Conservation (phyloP, 1,140 invertebrate species). For the Arion vulgaris region DNA sequence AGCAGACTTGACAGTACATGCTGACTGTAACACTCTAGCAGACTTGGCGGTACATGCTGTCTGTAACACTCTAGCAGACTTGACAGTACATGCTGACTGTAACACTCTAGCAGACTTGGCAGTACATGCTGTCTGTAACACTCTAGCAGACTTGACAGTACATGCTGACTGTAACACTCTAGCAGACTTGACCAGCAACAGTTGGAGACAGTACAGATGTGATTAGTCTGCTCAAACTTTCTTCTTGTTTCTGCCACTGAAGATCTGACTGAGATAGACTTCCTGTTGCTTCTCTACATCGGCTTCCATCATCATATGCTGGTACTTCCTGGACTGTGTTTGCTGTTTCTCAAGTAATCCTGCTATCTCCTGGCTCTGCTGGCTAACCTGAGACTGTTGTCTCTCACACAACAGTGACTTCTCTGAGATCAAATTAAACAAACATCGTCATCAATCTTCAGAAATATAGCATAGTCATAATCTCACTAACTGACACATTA, state of each 20-base stretch:
- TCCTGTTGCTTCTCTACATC: constrained; percentile 15
- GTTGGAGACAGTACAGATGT: too few species aligned
- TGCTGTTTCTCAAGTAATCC: background rate
- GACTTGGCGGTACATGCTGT: too few species aligned
- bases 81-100: too few species aligned
- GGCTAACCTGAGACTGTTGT: background rate
- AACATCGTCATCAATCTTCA: too few species aligned
- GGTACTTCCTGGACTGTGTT: background rate
- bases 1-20: too few species aligned
- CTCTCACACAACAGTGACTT: background rate
- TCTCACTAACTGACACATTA: background rate
- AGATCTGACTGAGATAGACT: background rate
- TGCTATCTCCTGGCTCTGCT: background rate
- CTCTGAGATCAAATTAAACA: background rate
- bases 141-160: too few species aligned
- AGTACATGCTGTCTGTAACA: too few species aligned
- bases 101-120: too few species aligned
- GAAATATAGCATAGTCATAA: background rate
- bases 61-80: too few species aligned
- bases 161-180: too few species aligned
- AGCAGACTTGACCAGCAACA: too few species aligned
- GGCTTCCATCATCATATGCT: background rate
- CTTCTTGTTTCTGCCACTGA: background rate
- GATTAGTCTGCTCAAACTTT: background rate
- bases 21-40: too few species aligned